Conservation (phyloP, 2,888 invertebrate species). For the Lasioglossum leucozonium region DNA sequence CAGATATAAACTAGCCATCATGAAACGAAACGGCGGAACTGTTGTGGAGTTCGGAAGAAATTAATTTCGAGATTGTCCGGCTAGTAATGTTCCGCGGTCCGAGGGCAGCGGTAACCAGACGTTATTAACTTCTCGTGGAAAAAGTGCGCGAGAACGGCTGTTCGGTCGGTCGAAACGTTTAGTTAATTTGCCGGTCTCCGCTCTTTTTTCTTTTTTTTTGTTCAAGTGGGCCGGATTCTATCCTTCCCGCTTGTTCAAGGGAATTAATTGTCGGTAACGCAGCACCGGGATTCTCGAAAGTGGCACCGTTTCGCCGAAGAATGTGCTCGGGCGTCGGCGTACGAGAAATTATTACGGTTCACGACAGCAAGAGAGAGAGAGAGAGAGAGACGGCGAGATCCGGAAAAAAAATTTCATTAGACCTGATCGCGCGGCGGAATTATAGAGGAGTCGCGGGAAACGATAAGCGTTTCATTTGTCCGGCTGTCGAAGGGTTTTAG, state of each 20-base stretch:
- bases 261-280: conserved; percentile 41
- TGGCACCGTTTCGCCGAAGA: conserved; percentile 28
- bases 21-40: background rate
- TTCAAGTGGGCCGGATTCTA: background rate
- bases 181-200: background rate
- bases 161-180: conserved; percentile 1
- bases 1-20: background rate
- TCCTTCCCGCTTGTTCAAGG: conserved; percentile 12
- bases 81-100: background rate
- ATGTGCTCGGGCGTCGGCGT: conserved; percentile 1
- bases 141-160: background rate
- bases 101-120: background rate
- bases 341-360: conserved; percentile 43
- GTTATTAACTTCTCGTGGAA: conserved; percentile 5
- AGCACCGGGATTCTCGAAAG: conserved; percentile 29
- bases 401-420: conserved; percentile 53
- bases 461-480: conserved; percentile 57
- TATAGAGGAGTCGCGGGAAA: conserved; percentile 41
- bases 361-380: conserved; percentile 8
- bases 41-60: conserved; percentile 18
- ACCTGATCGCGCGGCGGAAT: conserved; percentile 12
- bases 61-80: conserved; percentile 9
- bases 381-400: background rate
- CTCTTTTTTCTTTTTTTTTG: background rate
- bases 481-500: conserved; percentile 46